phyloP scores from a whole-genome alignment of 1,140 invertebrate genomes.

The Eumaeus atala region DNA sequence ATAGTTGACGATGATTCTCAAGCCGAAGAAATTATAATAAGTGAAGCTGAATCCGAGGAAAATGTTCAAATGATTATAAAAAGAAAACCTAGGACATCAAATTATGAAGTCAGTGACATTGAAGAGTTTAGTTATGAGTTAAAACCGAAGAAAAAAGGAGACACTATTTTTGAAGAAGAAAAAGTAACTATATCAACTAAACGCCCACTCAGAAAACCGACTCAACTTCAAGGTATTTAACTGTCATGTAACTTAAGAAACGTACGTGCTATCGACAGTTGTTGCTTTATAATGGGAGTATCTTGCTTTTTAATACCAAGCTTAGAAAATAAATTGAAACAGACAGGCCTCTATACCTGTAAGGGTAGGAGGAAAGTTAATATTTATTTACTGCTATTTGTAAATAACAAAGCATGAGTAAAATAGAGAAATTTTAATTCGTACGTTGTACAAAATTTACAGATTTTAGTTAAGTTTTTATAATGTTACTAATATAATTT shows the following conservation, averaged over 20 bases:
- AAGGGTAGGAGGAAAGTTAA: too few species aligned
- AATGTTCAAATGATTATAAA: conserved; percentile 74
- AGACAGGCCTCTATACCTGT: too few species aligned
- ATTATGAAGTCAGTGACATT: conserved; percentile 74
- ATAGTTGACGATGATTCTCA: conserved; percentile 78
- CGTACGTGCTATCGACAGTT: too few species aligned
- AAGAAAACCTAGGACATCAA: conserved; percentile 65
- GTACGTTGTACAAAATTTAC: too few species aligned
- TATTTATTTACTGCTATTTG: too few species aligned
- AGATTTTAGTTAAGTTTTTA: too few species aligned
- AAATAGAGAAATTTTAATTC: too few species aligned
- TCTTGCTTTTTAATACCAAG: too few species aligned
- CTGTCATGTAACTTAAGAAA: background rate
- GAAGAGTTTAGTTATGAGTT: conserved; percentile 75
- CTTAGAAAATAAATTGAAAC: too few species aligned
- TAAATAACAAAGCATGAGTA: too few species aligned
- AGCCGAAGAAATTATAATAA: conserved; percentile 59
- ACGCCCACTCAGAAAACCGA: conserved; percentile 75
- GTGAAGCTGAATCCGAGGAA: conserved; percentile 63
- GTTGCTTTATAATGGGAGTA: too few species aligned
- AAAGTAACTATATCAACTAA: conserved; percentile 78
- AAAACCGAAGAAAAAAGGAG: conserved; percentile 57
- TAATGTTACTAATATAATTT: too few species aligned
- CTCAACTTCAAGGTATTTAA: conserved; percentile 79
- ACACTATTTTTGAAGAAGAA: conserved; percentile 76